Conservation (phyloP, 2,888 invertebrate species). For the Epinotia ramella region DNA sequence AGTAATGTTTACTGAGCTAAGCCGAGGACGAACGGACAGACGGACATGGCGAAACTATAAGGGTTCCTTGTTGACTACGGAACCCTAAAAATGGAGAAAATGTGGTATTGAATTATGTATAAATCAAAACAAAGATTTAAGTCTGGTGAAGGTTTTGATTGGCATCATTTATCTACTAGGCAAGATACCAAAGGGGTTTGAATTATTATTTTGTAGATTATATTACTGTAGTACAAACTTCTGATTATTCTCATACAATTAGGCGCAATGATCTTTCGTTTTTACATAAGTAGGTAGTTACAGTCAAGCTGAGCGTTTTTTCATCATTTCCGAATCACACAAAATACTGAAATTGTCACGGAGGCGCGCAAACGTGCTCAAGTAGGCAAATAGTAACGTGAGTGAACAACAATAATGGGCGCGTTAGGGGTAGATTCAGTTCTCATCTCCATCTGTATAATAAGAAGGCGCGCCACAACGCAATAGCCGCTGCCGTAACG, state of each 20-base stretch:
- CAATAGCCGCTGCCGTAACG: conserved; percentile 55
- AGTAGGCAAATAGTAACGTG: conserved; percentile 11
- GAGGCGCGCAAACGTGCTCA: background rate
- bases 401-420: conserved; percentile 1
- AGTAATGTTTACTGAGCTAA: too few species aligned
- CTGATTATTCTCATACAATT: background rate
- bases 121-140: background rate
- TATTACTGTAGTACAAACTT: too few species aligned
- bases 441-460: conserved; percentile 43
- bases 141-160: background rate
- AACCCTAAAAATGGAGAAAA: too few species aligned
- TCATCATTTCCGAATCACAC: background rate
- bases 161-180: background rate
- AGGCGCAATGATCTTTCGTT: background rate
- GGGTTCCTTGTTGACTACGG: too few species aligned
- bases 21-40: too few species aligned
- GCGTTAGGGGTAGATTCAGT: conserved; percentile 31
- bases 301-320: background rate
- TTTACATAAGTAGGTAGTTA: background rate
- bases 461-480: conserved; percentile 45
- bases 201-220: background rate
- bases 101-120: background rate
- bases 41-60: too few species aligned
- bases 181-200: background rate
- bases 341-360: background rate